Conservation (phyloP, 2,113 vertebrate genomes). For the Tapirus terrestris region DNA sequence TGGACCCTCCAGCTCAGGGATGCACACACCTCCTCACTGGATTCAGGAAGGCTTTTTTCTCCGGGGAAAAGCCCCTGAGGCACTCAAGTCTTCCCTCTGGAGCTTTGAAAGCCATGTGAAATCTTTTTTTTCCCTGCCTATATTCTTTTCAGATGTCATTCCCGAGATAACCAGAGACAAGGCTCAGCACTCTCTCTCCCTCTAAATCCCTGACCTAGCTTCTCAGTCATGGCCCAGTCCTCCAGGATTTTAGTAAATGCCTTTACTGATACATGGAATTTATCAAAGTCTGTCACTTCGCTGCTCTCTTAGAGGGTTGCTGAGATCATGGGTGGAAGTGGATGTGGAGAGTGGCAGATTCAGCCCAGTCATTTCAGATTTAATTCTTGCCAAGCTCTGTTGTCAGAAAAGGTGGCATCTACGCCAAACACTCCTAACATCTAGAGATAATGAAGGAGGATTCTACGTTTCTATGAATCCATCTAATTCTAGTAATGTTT, state of each 20-base stretch:
- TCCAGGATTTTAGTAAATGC: not conserved
- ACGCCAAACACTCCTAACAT: not conserved
- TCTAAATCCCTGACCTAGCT: not conserved
- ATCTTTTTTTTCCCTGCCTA: not conserved
- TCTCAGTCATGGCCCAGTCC: not conserved
- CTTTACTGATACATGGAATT: not conserved
- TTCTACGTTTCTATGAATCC: not conserved
- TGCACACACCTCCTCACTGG: not conserved
- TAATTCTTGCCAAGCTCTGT: slow-evolving; percentile 20
- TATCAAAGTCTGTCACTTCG: not conserved
- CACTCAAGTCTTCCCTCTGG: not conserved
- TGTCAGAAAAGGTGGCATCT: not conserved
- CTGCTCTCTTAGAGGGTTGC: not conserved
- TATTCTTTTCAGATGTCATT: slow-evolving; percentile 2
- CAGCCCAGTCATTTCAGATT: not conserved
- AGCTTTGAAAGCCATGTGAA: not conserved
- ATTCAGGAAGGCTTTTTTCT: not conserved
- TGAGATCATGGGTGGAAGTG: not conserved
- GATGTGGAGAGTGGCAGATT: not conserved
- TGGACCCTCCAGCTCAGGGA: not conserved
- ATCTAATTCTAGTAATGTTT: not conserved
- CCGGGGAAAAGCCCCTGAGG: not conserved
- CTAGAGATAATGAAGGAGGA: not conserved
- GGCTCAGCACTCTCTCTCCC: not conserved
- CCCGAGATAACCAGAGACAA: not conserved